Percentiles rank a stretch among this genome's conserved stretches.
Evolutionary conservation across 2,113 vertebrate species (phyloP).

Genomic region (Trochalopteron elliotii): DNA sequence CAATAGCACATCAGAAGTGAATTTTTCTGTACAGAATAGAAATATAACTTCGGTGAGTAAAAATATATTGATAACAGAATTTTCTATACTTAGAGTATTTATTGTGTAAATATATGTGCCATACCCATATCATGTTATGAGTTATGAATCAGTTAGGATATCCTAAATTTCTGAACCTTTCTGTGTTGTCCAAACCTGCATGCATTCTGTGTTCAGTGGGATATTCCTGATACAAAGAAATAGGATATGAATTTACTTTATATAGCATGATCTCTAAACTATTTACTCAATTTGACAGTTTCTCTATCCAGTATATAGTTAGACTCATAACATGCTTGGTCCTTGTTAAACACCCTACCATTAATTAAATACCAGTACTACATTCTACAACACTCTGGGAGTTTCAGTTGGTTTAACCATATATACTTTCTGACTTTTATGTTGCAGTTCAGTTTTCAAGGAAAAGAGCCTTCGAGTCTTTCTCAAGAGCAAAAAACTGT

Average conservation of each 20-base stretch:
- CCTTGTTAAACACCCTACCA: background rate
- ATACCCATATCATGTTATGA: background rate
- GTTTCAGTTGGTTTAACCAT: background rate
- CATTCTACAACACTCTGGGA: background rate
- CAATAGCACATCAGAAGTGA: background rate
- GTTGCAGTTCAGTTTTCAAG: conserved; percentile 60
- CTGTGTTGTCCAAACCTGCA: background rate
- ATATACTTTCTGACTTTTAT: background rate
- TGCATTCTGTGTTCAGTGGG: background rate
- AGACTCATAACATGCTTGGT: background rate
- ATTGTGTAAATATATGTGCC: background rate
- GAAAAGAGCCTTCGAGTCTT: background rate
- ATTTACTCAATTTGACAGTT: background rate
- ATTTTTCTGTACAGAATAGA: conserved; percentile 13
- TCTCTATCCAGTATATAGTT: background rate
- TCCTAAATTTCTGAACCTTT: background rate
- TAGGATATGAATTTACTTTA: background rate
- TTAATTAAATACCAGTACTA: background rate
- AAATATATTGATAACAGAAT: background rate
- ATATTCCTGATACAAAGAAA: background rate
- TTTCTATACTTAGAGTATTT: background rate
- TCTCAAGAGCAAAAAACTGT: conserved; percentile 47
- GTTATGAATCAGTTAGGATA: background rate
- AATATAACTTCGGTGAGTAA: conserved; percentile 62
- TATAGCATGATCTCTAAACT: background rate